Percentiles rank a stretch among this genome's conserved stretches.
phyloP scores from a whole-genome alignment of 2,113 vertebrate species.

The Noturus placidus region DNA sequence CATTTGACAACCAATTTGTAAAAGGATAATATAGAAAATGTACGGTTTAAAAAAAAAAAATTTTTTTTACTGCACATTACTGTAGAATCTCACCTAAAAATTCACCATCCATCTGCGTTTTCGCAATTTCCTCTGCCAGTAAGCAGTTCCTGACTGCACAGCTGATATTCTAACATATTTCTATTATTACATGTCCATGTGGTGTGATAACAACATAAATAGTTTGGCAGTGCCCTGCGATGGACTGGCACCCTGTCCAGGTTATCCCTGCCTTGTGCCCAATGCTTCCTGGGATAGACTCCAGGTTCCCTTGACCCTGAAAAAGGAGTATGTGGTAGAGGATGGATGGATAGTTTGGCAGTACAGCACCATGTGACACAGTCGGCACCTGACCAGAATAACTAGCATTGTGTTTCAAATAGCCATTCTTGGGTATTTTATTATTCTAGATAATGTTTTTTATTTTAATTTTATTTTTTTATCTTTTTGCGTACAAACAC shows the following conservation, averaged over 20 bases:
- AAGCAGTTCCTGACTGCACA: not conserved
- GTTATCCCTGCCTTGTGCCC: no score
- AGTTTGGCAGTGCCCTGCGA: no score
- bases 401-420: not conserved
- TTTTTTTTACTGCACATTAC: not conserved
- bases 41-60: not conserved
- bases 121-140: not conserved
- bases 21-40: not conserved
- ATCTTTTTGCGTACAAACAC: not conserved
- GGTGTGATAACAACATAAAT: not conserved
- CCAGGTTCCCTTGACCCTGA: no score
- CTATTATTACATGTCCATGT: not conserved
- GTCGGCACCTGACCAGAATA: not conserved
- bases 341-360: no score
- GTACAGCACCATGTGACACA: not conserved
- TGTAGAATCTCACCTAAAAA: not conserved
- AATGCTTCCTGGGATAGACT: no score
- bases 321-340: no score
- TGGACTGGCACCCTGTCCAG: no score
- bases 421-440: not conserved
- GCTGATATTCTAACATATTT: not conserved
- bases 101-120: not conserved
- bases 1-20: not conserved
- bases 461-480: no score
- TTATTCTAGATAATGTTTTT: not conserved